A percentile compares a stretch with the other conserved stretches of the same genome.
These are phyloP conservation scores for Andrena fulva DNA, from an alignment of 2,888 invertebrate genomes.

Conservation along the genomic window DNA sequence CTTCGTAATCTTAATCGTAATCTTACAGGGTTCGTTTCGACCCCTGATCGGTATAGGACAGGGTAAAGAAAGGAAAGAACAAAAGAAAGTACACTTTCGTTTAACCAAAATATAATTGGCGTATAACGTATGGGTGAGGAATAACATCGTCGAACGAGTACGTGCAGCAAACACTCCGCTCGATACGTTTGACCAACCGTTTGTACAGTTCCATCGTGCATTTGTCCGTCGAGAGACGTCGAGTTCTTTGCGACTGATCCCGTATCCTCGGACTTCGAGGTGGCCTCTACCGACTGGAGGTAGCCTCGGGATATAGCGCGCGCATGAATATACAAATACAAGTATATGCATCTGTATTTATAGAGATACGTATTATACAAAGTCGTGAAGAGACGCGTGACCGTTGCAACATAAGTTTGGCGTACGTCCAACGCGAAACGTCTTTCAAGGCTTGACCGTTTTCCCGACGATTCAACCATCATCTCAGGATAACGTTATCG, in stretches of 20 bases:
- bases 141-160: constrained; percentile 10
- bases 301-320: background rate
- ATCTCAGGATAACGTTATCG: constrained; percentile 87
- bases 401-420: background rate
- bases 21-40: too few relatives aligned
- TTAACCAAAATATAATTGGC: constrained; percentile 51
- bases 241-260: background rate
- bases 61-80: background rate
- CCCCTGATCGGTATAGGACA: background rate
- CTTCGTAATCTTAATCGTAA: too few relatives aligned
- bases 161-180: background rate
- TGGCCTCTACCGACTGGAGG: background rate
- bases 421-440: background rate
- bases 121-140: constrained; percentile 34
- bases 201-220: constrained; percentile 20
- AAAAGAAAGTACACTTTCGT: background rate
- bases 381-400: constrained; percentile 1
- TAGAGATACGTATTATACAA: background rate
- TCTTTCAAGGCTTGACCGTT: background rate
- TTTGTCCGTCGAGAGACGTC: constrained; percentile 1
- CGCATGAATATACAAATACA: background rate
- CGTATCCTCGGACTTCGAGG: background rate
- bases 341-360: background rate
- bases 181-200: background rate
- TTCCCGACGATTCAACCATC: constrained; percentile 67